Conservation (phyloP, 2,888 invertebrate genomes). For the Parnassius glacialis region DNA sequence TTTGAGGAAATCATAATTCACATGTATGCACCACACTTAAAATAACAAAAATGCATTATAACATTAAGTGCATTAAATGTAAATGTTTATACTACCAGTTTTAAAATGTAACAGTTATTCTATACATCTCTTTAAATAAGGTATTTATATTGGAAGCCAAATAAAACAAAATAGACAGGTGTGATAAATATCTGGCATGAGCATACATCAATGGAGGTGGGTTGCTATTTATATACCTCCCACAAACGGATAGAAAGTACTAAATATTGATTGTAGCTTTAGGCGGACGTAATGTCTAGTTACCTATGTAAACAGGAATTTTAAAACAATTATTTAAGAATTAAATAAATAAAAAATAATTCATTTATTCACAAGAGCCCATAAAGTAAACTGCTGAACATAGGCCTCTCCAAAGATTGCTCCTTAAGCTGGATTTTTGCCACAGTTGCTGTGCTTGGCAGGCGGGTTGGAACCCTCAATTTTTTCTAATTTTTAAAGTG, state of each 20-base stretch:
- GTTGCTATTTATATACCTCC: not conserved
- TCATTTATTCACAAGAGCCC: too few relatives aligned
- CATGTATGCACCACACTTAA: not conserved
- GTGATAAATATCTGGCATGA: slow-evolving; percentile 38
- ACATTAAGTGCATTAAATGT: slow-evolving; percentile 15
- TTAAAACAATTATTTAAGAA: too few relatives aligned
- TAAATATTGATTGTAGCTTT: too few relatives aligned
- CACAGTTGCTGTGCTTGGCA: too few relatives aligned
- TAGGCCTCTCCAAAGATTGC: too few relatives aligned
- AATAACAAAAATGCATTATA: slow-evolving; percentile 3
- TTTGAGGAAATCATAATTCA: not conserved
- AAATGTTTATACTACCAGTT: slow-evolving; percentile 17
- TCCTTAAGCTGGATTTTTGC: too few relatives aligned
- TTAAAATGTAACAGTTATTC: slow-evolving; percentile 30
- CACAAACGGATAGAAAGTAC: not conserved
- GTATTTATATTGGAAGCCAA: slow-evolving; percentile 45
- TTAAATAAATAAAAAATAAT: too few relatives aligned
- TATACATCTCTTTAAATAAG: slow-evolving; percentile 47
- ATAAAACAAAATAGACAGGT: slow-evolving; percentile 45
- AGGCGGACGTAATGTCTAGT: too few relatives aligned
- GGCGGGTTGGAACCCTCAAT: too few relatives aligned
- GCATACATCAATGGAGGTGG: not conserved
- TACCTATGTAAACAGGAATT: too few relatives aligned
- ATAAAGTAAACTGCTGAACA: too few relatives aligned
- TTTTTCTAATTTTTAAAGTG: too few relatives aligned